Evolutionary conservation across 2,113 vertebrate species (phyloP).

Genomic region (Furnarius figulus): DNA sequence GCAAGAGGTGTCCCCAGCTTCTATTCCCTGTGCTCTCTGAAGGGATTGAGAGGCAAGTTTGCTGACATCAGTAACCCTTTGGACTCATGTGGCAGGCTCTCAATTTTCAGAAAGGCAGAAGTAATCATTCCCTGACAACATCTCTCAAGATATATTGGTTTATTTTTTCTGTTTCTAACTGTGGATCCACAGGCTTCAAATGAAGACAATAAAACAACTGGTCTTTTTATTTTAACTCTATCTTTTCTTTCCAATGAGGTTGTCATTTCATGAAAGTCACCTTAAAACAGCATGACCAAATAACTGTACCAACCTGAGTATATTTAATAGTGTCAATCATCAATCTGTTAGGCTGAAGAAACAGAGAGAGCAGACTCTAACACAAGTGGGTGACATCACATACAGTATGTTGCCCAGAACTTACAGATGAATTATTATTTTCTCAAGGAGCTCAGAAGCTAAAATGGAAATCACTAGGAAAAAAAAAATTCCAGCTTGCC

Average conservation of each 20-base stretch:
- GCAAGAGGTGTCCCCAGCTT: rapidly evolving
- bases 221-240: neutral
- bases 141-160: neutral
- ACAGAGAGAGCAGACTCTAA: neutral
- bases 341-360: neutral
- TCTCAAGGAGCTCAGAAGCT: neutral
- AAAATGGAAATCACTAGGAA: neutral
- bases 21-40: neutral
- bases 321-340: neutral
- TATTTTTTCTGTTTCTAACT: neutral
- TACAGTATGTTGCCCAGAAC: neutral
- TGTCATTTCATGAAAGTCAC: neutral
- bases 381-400: neutral
- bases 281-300: neutral
- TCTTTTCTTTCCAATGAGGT: neutral
- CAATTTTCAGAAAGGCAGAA: neutral
- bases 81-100: neutral
- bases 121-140: neutral
- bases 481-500: neutral
- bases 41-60: neutral
- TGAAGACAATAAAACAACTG: neutral
- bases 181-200: neutral
- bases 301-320: rapidly evolving
- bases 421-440: neutral
- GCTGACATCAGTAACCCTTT: neutral